These are phyloP conservation scores for Troilus luridus DNA, from an alignment of 2,888 invertebrate species.

Conservation along the genomic window DNA sequence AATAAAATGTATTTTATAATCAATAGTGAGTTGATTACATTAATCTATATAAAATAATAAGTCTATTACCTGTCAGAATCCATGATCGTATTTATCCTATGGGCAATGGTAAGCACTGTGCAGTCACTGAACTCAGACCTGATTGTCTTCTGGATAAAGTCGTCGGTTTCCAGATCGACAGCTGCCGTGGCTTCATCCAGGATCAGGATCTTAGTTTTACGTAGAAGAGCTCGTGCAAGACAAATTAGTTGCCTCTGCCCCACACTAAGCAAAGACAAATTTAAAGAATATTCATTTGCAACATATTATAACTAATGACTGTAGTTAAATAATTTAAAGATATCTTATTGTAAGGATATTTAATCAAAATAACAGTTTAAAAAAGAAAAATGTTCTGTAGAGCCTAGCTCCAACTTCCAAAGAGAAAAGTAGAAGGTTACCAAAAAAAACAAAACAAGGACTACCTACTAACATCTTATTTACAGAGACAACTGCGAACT, in stretches of 20 bases:
- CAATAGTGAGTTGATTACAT: no score
- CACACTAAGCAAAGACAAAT: slow-evolving; percentile 74
- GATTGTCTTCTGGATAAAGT: slow-evolving; percentile 91
- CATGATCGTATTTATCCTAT: slow-evolving; percentile 92
- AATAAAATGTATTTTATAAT: no score
- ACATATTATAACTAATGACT: background rate
- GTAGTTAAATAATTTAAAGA: no score
- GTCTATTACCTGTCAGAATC: slow-evolving; percentile 79
- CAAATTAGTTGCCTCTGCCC: slow-evolving; percentile 91
- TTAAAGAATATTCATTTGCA: background rate
- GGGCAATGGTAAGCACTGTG: slow-evolving; percentile 93
- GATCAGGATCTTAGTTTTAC: slow-evolving; percentile 88
- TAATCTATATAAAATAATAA: background rate
- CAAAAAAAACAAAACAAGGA: no score
- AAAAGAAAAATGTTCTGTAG: no score
- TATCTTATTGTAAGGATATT: no score
- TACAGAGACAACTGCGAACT: no score
- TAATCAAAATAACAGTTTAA: no score
- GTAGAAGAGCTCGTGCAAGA: slow-evolving; percentile 84
- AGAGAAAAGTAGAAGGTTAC: no score
- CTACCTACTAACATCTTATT: no score
- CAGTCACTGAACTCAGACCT: slow-evolving; percentile 87
- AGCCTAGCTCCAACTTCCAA: no score
- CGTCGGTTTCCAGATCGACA: slow-evolving; percentile 91
- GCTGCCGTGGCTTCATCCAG: slow-evolving; percentile 93